Percentiles rank a stretch among this genome's conserved stretches.
phyloP scores from a whole-genome alignment of 2,797 vertebrate species.

The Acropternis orthonyx region DNA sequence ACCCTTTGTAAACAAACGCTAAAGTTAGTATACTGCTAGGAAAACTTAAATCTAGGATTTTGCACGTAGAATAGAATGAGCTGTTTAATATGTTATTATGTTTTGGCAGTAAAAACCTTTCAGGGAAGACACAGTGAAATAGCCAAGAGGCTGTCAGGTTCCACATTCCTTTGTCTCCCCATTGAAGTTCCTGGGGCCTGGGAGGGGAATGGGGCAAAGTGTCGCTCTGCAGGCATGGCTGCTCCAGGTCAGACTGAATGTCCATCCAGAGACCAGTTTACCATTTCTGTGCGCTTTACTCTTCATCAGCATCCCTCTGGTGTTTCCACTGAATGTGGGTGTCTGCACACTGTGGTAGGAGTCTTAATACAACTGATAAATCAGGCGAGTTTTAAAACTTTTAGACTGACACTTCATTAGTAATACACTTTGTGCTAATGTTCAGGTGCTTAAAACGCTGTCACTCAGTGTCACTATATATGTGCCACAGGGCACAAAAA shows the following conservation, averaged over 20 bases:
- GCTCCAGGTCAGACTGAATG: not conserved
- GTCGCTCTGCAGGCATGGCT: not conserved
- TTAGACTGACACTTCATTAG: not conserved
- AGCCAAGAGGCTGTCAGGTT: accelerated
- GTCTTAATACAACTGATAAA: not conserved
- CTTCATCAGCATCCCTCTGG: too few relatives aligned
- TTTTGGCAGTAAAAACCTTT: not conserved
- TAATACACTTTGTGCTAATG: not conserved
- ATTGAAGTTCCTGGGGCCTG: accelerated
- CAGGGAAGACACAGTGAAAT: not conserved
- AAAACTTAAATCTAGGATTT: not conserved
- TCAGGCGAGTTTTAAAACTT: not conserved
- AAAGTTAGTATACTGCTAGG: accelerated
- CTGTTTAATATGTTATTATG: accelerated
- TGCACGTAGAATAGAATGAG: accelerated
- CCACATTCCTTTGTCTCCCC: not conserved
- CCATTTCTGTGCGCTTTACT: not conserved
- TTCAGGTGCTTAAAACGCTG: not conserved
- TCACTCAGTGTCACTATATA: accelerated
- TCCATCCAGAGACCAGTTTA: not conserved
- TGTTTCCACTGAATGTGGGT: accelerated
- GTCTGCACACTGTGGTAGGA: accelerated
- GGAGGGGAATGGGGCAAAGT: too few relatives aligned
- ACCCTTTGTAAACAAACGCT: not conserved
- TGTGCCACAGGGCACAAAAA: not conserved